phyloP scores from a whole-genome alignment of 1,140 invertebrate genomes.

The Drosophila simulans region DNA sequence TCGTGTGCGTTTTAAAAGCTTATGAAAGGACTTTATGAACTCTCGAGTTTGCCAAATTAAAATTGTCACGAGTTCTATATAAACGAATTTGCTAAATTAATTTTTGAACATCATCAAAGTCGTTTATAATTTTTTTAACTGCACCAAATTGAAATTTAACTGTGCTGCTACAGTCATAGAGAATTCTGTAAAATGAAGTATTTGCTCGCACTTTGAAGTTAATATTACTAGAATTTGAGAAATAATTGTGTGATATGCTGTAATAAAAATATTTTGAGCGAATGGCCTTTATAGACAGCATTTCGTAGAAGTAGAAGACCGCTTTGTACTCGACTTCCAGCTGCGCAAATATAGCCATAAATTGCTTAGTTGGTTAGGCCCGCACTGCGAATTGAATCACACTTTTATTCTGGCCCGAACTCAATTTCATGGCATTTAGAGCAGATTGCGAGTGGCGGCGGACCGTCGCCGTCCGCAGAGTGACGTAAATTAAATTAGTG shows the following conservation, averaged over 20 bases:
- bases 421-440: constrained; percentile 70
- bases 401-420: constrained; percentile 38
- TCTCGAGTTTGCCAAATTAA: background rate
- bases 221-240: background rate
- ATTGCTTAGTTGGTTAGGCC: constrained; percentile 1
- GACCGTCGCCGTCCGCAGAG: constrained; percentile 29
- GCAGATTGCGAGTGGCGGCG: constrained; percentile 42
- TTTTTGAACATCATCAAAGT: background rate
- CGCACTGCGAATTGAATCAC: constrained; percentile 41
- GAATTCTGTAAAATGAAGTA: background rate
- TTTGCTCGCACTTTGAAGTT: background rate
- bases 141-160: background rate
- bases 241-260: too few species aligned
- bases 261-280: too few species aligned
- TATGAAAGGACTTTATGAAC: background rate
- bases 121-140: background rate
- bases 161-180: background rate
- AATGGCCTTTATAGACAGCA: too few species aligned
- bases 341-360: background rate
- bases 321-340: background rate
- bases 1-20: background rate
- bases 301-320: too few species aligned
- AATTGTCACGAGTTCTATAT: background rate
- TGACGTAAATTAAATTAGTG: constrained; percentile 80
- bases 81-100: constrained; percentile 1